Base-by-base conservation (phyloP, 2,113 vertebrate genomes). In the Perca schrenkii region DNA sequence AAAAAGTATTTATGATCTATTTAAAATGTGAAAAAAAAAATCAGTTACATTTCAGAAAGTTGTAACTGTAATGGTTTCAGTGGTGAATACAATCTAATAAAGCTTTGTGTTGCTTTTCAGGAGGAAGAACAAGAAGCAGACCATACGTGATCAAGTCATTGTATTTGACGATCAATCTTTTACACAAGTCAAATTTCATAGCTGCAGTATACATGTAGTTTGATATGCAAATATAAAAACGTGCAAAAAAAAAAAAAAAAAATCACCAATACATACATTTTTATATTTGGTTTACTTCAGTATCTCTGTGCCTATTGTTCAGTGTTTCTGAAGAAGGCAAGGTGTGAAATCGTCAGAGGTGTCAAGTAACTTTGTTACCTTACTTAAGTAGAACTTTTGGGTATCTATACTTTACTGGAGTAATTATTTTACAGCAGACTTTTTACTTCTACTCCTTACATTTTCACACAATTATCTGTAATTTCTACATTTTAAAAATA, bases 91-190 rank as follows among this genome's bases (percentile, higher is more conserved):
- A 52, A 52, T 76, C 2, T 77, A 52, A 63, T 22, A 60, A 4
- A 53, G 1, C 6, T 31, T 52, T 77, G 56, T 85, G 21, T 76
- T 80, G 58, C 31, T 87, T 89, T 85, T 70, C 84, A 92, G 89
- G 66, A 74, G 16, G 82, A 89, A 14, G 75, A 84, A 57, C 2
- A 83, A 47, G 66, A 80, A 31, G 50, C 4, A 14, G 52, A 49
- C 1, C 25, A 68, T 0, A 2, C 4, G 2, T 75, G 62, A 90
- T 8, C n/a, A 31, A 57, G 12, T 56, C 31, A 25, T 8, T 14
- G 21, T 12, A 11, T 22, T 8, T 43, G 4, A 53, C 2, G 2
- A 22, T 14, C 4, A 1, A 36, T 16, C 46, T 43, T 40, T 56
- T 53, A 61, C 22, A 70, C 16, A 12, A 0, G 1, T 19, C 69